Evolutionary conservation across 2,797 vertebrate genomes (phyloP).

Genomic region (Meriones psammophilus): DNA sequence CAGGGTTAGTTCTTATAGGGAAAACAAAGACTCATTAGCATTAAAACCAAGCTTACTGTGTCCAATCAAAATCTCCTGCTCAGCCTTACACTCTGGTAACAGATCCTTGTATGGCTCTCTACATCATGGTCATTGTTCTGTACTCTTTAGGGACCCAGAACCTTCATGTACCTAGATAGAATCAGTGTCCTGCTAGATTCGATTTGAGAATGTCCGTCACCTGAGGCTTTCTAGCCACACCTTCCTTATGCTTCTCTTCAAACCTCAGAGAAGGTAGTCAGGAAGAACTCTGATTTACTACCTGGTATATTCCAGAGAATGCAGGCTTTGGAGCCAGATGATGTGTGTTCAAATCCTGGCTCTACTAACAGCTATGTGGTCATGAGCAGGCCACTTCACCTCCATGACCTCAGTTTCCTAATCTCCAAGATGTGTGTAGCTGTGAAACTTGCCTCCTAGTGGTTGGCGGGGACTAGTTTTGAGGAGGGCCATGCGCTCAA

Average conservation of each 20-base stretch:
- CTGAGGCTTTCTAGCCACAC: not conserved
- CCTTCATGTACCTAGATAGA: not conserved
- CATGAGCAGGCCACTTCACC: not conserved
- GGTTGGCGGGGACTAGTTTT: not conserved
- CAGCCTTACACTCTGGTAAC: not conserved
- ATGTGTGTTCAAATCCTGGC: not conserved
- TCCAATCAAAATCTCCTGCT: conserved; percentile 1
- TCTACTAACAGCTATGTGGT: not conserved
- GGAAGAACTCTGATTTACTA: not conserved
- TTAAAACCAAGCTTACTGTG: conserved; percentile 13
- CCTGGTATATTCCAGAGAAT: not conserved
- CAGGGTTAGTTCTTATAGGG: not conserved
- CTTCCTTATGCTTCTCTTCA: not conserved
- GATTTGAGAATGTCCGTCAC: not conserved
- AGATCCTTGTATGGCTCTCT: not conserved
- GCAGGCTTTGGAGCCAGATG: not conserved
- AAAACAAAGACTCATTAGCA: conserved; percentile 10
- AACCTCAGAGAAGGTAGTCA: not conserved
- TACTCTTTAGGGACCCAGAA: not conserved
- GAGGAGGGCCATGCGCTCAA: not conserved
- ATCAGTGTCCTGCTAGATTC: not conserved
- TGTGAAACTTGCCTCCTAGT: not conserved
- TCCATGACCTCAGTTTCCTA: not conserved
- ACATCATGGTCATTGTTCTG: not conserved
- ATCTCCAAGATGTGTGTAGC: not conserved